A percentile compares a stretch with the other conserved stretches of the same genome.
phyloP scores from a whole-genome alignment of 2,888 invertebrate species.

The Rhogogaster chlorosoma region DNA sequence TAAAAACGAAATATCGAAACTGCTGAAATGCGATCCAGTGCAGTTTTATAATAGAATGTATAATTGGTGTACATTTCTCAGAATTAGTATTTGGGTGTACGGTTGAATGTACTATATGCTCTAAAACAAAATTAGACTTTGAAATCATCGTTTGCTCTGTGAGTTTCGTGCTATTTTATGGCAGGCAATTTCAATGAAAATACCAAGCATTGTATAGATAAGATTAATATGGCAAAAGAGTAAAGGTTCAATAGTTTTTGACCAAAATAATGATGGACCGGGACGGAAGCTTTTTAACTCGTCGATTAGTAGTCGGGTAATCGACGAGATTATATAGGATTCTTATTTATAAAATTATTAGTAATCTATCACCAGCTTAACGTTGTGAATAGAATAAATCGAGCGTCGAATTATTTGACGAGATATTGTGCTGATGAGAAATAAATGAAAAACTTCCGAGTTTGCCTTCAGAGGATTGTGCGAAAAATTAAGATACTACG shows the following conservation, averaged over 20 bases:
- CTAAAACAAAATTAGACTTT: not conserved
- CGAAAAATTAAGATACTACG: conserved; percentile 18
- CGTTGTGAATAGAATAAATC: conserved; percentile 16
- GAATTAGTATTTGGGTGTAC: not conserved
- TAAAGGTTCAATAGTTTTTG: conserved; percentile 4
- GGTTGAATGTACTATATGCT: not conserved
- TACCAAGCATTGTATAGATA: not conserved
- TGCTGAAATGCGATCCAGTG: not conserved
- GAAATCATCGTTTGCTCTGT: conserved; percentile 42
- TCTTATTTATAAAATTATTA: not conserved
- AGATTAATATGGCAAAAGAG: not conserved
- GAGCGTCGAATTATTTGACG: not conserved
- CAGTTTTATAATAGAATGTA: not conserved
- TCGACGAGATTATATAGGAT: not conserved
- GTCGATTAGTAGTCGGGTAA: not conserved
- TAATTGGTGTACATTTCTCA: not conserved
- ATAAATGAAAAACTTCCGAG: conserved; percentile 41
- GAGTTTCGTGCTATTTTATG: conserved; percentile 13
- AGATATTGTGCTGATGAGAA: not conserved
- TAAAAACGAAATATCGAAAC: too few species aligned
- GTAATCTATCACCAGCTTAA: not conserved
- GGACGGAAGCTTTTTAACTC: not conserved
- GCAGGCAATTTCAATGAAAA: conserved; percentile 13
- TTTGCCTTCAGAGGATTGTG: conserved; percentile 41
- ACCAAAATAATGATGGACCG: not conserved